Evolutionary conservation across 2,113 vertebrate species (phyloP), one percentile per base, ranked within the genome.

Genomic region (Macrotis lagotis): DNA sequence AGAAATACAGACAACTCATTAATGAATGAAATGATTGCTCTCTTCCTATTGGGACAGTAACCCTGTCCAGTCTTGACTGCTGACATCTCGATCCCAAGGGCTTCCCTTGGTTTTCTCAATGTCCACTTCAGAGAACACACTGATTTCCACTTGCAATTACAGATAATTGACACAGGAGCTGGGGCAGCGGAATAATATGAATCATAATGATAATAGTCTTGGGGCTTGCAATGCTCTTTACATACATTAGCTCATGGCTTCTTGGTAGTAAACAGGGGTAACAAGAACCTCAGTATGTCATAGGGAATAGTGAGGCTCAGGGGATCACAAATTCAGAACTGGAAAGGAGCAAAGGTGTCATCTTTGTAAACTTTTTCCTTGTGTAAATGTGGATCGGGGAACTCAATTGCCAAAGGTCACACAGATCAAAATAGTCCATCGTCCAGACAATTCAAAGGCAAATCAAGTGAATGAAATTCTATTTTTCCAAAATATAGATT

Each of bases 91-190:
- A 66, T 22, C 91, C 37, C 51, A 4, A 55, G 50, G 50, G 25
- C 37, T 25, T 94, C 24, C 51, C 49, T 48, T 91, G n/a, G 83
- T 94, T 97, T 96, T 94, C 28, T 48, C 50, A 51, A 0, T 52
- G 91, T 59, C 19, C 88, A 44, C 91, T 94, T 95, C 88, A 91
- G 44, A 96, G 93, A 93, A 52, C 47, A 94, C 74, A 90, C 47
- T 90, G 52, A 9, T 49, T 94, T 96, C 91, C 88, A 53, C 51
- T 94, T n/a, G 91, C 95, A 94, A 83, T 83, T 22, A 83, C 37
- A 83, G 66, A 44, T 83, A 83, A 83, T 44, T 83, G 66, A 22
- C 66, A 8, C 24, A 44, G n/a, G 66, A 37, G 37, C 59, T 74
- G 31, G 28, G 59, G 59, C 59, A 74, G 59, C 59, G n/a, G 31